Evolutionary conservation across 2,113 vertebrate genomes (phyloP), one percentile per base, ranked within the genome.

Genomic region (Cyprichromis sp.): DNA sequence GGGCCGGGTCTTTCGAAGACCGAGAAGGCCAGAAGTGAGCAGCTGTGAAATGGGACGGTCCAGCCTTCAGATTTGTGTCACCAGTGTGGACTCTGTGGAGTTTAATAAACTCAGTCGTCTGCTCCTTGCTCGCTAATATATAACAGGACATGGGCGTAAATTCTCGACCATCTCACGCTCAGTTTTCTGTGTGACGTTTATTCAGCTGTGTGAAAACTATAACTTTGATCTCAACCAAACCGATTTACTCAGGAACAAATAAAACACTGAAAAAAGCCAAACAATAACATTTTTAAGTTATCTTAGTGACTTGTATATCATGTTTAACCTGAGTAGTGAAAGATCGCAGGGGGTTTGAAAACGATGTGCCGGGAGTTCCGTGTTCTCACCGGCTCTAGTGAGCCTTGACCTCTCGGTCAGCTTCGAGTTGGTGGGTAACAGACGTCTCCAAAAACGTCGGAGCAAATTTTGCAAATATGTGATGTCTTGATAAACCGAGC

Each of bases 301-400:
- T 59, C 13, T 59, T 0, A 31, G 26, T 31, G 14, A 31, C 57
- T 17, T 0, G 31, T 17, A 17, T 61, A 31, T 61, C 26, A 61
- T 17, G 26, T 17, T 61, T 61, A 61, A 61, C 14, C 57, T 31
- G 57, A 61, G 26, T 31, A 61, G 26, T 0, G 8, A 61, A 17
- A 61, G 16, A 61, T 10, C 2, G 2, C 29, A 4, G 29, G 9
- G 59, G 59, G 59, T 11, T 34, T 63, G 59, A 63, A 34, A 34
- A 34, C 9, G 1, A 63, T 63, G 29, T 61, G 16, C 57, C 2
- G 2, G 29, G 16, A 34, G 16, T 61, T 34, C 1, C 0, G 5
- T 63, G 59, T 63, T 63, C 59, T 61, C 2, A 0, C 29, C 2
- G 5, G 16, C 29, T 34, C 57, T 61, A 34, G 29, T 61, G 29